Percentiles rank a stretch among this genome's conserved stretches.
Conservation (phyloP, 2,888 invertebrate genomes). For the Ochropleura plecta region DNA sequence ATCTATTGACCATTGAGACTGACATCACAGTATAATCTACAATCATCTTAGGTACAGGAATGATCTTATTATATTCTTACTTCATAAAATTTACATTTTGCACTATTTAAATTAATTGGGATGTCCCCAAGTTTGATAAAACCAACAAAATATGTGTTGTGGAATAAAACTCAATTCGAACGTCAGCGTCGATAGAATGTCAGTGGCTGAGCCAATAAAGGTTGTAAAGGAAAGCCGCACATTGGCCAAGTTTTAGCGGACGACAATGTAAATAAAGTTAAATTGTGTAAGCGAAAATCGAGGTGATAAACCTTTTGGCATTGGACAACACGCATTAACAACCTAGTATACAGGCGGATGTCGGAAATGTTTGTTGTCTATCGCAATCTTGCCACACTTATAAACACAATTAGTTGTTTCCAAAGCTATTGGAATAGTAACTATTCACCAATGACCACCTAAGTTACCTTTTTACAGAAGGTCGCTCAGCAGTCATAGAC, state of each 20-base stretch:
- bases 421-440: constrained; percentile 30
- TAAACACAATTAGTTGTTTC: constrained; percentile 17
- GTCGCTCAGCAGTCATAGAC: constrained; percentile 3
- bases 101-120: constrained; percentile 82
- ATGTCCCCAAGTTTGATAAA: constrained; percentile 72
- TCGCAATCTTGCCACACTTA: constrained; percentile 51
- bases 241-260: constrained; percentile 43
- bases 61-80: constrained; percentile 85
- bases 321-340: constrained; percentile 47
- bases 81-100: constrained; percentile 85
- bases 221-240: constrained; percentile 30
- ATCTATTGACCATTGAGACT: constrained; percentile 89
- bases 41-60: constrained; percentile 90
- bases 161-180: constrained; percentile 33
- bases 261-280: constrained; percentile 45
- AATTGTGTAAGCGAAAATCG: constrained; percentile 44
- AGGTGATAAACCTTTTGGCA: constrained; percentile 49
- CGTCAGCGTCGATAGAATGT: constrained; percentile 31
- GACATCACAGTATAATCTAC: constrained; percentile 89
- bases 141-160: constrained; percentile 37
- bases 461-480: constrained; percentile 11
- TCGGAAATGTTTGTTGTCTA: constrained; percentile 48
- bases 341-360: constrained; percentile 46
- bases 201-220: constrained; percentile 27
- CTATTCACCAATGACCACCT: constrained; percentile 15